Evolutionary conservation across 2,888 invertebrate genomes (phyloP).

Genomic region (Drosophila gaucha): DNA sequence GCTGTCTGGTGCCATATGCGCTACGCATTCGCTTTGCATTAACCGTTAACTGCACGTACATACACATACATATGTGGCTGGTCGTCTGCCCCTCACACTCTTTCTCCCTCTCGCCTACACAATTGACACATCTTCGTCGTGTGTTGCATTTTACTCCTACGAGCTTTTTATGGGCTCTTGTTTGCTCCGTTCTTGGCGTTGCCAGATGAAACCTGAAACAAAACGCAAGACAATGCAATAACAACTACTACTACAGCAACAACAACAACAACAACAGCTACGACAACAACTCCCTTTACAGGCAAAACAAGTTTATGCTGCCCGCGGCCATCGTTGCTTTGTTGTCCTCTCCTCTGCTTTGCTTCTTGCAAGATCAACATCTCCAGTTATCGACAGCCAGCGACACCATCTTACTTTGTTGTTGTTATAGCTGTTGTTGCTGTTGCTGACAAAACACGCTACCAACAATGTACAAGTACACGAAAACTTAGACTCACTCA

Average conservation of each 20-base stretch:
- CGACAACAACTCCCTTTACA: constrained; percentile 71
- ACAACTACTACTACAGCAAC: constrained; percentile 44
- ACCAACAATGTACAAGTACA: constrained; percentile 55
- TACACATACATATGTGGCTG: constrained; percentile 24
- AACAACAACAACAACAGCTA: constrained; percentile 27
- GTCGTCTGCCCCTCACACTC: constrained; percentile 7
- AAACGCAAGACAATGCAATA: constrained; percentile 76
- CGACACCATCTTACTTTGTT: constrained; percentile 74
- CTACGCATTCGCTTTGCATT: constrained; percentile 73
- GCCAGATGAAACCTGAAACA: constrained; percentile 79
- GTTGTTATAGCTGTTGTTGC: constrained; percentile 36
- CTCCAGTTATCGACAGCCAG: constrained; percentile 78
- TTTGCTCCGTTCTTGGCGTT: constrained; percentile 76
- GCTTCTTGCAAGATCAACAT: constrained; percentile 75
- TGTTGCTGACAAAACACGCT: constrained; percentile 59
- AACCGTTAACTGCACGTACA: constrained; percentile 77
- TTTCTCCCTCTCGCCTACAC: constrained; percentile 58
- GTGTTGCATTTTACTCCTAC: constrained; percentile 71
- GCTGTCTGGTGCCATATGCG: constrained; percentile 70
- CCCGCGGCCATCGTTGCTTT: constrained; percentile 53
- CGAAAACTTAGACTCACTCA: constrained; percentile 32
- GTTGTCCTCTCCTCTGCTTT: constrained; percentile 60
- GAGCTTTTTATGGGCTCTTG: constrained; percentile 70
- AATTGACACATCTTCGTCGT: constrained; percentile 74
- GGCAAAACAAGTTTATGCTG: constrained; percentile 80